Percentiles rank a stretch among this genome's conserved stretches.
These are phyloP conservation scores for Dendrolimus kikuchii DNA, from an alignment of 1,140 invertebrate species.

Conservation along the genomic window DNA sequence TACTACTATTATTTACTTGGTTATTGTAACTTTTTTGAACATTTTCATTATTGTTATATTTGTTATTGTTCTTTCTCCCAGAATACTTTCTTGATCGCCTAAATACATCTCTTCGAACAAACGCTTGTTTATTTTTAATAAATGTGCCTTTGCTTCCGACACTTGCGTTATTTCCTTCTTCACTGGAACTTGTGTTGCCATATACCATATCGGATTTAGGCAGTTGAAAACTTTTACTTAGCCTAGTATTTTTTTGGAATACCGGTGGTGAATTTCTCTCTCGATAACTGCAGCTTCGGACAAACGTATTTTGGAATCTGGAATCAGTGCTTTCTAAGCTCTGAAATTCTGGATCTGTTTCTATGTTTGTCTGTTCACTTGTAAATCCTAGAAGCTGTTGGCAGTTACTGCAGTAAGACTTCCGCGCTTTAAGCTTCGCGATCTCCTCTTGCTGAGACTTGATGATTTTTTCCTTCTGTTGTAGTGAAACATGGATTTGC, in stretches of 20 bases:
- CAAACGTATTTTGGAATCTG: conserved; percentile 67
- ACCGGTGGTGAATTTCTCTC: conserved; percentile 71
- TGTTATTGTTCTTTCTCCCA: conserved; percentile 68
- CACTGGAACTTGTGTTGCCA: conserved; percentile 67
- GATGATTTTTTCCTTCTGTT: conserved; percentile 81
- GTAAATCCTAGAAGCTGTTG: conserved; percentile 72
- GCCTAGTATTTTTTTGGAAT: conserved; percentile 70
- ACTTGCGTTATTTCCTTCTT: conserved; percentile 61
- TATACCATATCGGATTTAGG: conserved; percentile 67
- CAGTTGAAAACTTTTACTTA: conserved; percentile 70
- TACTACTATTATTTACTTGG: conserved; percentile 62
- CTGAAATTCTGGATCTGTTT: conserved; percentile 72
- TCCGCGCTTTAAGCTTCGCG: conserved; percentile 71
- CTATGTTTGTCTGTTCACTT: conserved; percentile 70
- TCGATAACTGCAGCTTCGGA: conserved; percentile 73
- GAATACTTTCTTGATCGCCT: conserved; percentile 72
- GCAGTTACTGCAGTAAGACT: conserved; percentile 74
- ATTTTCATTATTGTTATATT: conserved; percentile 58
- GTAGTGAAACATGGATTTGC: conserved; percentile 77
- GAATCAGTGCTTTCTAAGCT: conserved; percentile 74
- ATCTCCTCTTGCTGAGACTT: conserved; percentile 80
- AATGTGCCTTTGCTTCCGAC: conserved; percentile 70
- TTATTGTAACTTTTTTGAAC: conserved; percentile 56
- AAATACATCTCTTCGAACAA: conserved; percentile 66
- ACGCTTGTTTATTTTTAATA: conserved; percentile 76